A percentile compares a stretch with the other conserved stretches of the same genome.
These are phyloP conservation scores for Drosophila kikkawai DNA, from an alignment of 1,140 invertebrate species.

Conservation along the genomic window DNA sequence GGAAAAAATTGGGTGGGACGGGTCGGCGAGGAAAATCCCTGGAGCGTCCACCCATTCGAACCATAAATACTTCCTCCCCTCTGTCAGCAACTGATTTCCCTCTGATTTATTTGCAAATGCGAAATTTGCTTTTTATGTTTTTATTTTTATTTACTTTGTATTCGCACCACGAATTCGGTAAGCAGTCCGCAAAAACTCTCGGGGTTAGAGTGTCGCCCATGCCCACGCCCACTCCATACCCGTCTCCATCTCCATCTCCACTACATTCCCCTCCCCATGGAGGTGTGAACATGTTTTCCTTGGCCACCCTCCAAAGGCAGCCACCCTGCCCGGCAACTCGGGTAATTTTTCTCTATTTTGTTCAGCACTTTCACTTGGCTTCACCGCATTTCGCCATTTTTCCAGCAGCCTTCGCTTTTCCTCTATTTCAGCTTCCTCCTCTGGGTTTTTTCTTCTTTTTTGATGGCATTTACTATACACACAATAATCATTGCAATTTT, in stretches of 20 bases:
- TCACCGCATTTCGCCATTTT: slow-evolving; percentile 44
- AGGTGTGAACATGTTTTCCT: slow-evolving; percentile 76
- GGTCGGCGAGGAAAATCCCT: slow-evolving; percentile 29
- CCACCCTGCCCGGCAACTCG: slow-evolving; percentile 30
- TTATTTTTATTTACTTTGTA: slow-evolving; percentile 82
- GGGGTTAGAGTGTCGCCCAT: slow-evolving; percentile 43
- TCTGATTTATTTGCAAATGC: slow-evolving; percentile 84
- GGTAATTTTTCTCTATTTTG: slow-evolving; percentile 75
- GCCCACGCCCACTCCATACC: slow-evolving; percentile 9
- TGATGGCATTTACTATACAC: slow-evolving; percentile 45
- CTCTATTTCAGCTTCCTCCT: slow-evolving; percentile 17
- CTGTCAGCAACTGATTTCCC: slow-evolving; percentile 81
- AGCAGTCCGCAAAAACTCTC: slow-evolving; percentile 46
- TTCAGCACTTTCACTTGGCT: slow-evolving; percentile 75
- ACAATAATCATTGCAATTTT: slow-evolving; percentile 83
- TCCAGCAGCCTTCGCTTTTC: slow-evolving; percentile 20
- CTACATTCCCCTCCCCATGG: slow-evolving; percentile 4
- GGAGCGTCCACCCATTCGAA: slow-evolving; percentile 59
- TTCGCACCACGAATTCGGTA: slow-evolving; percentile 74
- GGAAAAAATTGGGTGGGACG: slow-evolving; percentile 5
- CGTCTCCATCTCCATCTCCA: not conserved
- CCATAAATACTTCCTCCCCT: slow-evolving; percentile 81
- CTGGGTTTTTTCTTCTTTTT: slow-evolving; percentile 14
- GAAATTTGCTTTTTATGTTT: slow-evolving; percentile 83
- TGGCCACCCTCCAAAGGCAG: slow-evolving; percentile 17